Base-by-base conservation (phyloP, 2,797 vertebrate species). In the Gallinago solitaria region DNA sequence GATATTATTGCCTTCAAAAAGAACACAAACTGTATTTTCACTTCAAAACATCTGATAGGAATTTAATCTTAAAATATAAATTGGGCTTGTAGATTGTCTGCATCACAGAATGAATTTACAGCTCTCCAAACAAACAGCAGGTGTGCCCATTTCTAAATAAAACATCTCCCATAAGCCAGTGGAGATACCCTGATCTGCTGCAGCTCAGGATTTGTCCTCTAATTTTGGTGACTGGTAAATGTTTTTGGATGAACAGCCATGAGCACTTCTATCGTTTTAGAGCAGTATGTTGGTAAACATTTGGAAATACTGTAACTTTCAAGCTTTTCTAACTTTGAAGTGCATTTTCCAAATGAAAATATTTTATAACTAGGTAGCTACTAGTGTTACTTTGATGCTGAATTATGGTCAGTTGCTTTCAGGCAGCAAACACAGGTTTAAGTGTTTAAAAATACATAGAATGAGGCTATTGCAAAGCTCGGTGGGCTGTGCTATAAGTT, bases 111-210 rank as follows among this genome's bases (percentile, higher is more conserved):
- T 67, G 80, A 81, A 73, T 76, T 85, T 70, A 83, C 70, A 82
- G 70, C 74, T 79, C 80, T 84, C 74, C 33, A 28, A 53, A 81
- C 91, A 64, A 79, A 18, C 50, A 89, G 91, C 94, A 95, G 74
- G 56, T 84, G 71, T 88, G 48, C 59, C 53, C 57, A 21, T 6
- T 77, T 79, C 82, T 91, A 60, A 80, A 75, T 59, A 77, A 88
- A 87, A 67, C 76, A 53, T 17, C 90, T 85, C 81, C 77, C 32
- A 51, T 33, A 48, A 73, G 87, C 73, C 80, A n/a, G 17, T 3
- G 32, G 67, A 64, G 61, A 61, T 30, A 27, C 5, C 47, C 56
- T 35, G 35, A 28, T 56, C 63, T 60, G 68, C 78, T 65, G 60
- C 84, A 77, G 75, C 82, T 67, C 71, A 45, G 94, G 63, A 33